A percentile compares a stretch with the other conserved stretches of the same genome.
These are phyloP conservation scores for Garrulus glandarius DNA, from an alignment of 2,797 vertebrate genomes.

Conservation along the genomic window DNA sequence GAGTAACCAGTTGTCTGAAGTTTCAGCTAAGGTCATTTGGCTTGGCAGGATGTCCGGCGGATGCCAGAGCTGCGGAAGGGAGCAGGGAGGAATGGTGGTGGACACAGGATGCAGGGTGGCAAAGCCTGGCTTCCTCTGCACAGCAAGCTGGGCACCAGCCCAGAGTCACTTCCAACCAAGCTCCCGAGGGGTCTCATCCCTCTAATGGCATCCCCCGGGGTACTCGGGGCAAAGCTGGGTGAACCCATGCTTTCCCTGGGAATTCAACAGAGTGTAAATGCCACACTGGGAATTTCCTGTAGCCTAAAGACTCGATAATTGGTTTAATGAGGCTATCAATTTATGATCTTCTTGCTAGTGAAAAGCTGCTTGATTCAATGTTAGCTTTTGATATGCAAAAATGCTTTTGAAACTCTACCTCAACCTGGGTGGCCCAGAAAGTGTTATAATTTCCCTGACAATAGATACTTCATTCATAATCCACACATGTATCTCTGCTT, in stretches of 20 bases:
- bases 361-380: constrained; percentile 21
- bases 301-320: neutral
- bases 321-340: constrained; percentile 35
- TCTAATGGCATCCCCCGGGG: neutral
- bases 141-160: neutral
- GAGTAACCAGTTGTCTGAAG: neutral
- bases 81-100: neutral
- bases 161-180: accelerated
- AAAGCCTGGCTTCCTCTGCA: neutral
- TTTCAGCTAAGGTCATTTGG: neutral
- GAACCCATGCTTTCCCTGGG: neutral
- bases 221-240: neutral
- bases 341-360: constrained; percentile 23
- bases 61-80: neutral
- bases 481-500: neutral
- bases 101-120: neutral
- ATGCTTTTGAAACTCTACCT: constrained; percentile 59
- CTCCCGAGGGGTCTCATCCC: neutral
- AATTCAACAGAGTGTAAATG: neutral
- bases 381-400: constrained; percentile 60
- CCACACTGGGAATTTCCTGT: constrained; percentile 4
- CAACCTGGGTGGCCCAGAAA: constrained; percentile 54
- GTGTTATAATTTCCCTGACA: constrained; percentile 23
- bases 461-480: constrained; percentile 18
- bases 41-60: accelerated